Evolutionary conservation across 1,140 invertebrate genomes (phyloP).

Genomic region (Heliothis virescens): DNA sequence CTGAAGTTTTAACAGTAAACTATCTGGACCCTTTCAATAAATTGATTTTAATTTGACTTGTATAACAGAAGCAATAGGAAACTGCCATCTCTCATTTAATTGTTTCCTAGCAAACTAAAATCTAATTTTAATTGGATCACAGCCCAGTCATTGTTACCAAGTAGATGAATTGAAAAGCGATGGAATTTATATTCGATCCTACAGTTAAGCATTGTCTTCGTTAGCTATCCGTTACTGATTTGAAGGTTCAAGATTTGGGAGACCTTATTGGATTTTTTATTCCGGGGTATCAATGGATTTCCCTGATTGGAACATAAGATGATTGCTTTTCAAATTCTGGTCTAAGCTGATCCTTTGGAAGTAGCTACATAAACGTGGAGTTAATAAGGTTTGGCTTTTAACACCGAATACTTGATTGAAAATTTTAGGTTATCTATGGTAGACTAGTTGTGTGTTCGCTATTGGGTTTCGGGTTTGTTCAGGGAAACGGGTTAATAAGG

Average conservation of each 20-base stretch:
- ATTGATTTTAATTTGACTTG: constrained; percentile 43
- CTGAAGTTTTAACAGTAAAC: constrained; percentile 27
- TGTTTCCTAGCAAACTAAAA: constrained; percentile 56
- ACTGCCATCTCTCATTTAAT: constrained; percentile 51
- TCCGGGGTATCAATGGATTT: constrained; percentile 26
- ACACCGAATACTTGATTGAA: background rate
- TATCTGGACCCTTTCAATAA: constrained; percentile 37
- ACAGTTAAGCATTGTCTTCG: constrained; percentile 39
- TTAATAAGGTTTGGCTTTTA: constrained; percentile 16
- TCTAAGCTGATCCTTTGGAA: background rate
- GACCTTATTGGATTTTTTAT: constrained; percentile 29
- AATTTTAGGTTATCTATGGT: constrained; percentile 3
- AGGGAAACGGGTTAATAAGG: constrained; percentile 30
- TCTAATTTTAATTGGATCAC: constrained; percentile 53
- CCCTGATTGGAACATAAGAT: constrained; percentile 30
- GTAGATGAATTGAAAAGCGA: constrained; percentile 48
- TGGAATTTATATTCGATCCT: constrained; percentile 45
- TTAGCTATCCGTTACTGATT: constrained; percentile 46
- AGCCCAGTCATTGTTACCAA: constrained; percentile 47
- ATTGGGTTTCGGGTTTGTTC: background rate
- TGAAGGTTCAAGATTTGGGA: constrained; percentile 3
- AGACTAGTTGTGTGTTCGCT: constrained; percentile 2
- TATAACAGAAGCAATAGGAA: constrained; percentile 46
- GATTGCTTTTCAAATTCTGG: constrained; percentile 25
- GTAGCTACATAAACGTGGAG: background rate